Base-by-base conservation (phyloP, 2,888 invertebrate genomes). In the Lepetodrilus schrolli region DNA sequence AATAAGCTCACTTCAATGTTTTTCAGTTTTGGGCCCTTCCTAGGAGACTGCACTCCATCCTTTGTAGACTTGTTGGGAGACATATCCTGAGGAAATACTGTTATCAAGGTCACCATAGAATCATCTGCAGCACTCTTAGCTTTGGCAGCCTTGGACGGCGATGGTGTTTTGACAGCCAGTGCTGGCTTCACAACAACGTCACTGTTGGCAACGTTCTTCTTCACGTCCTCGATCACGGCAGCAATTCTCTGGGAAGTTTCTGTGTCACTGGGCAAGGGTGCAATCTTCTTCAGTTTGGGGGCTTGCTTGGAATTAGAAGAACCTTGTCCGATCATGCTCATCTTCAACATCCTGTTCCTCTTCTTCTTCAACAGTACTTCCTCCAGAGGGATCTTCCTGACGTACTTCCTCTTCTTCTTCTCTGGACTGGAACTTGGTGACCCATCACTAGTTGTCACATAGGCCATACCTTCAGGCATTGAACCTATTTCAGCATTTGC, bases 401-500 rank as follows among this genome's bases (percentile, higher is more conserved):
- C 58, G 34, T 58, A 58, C 58, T 58, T 58, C n/a, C 58, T 58
- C 58, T 58, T 58, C 13, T 58, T 58, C 58, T 58, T 58, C n/a
- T 58, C 58, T n/a, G 58, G 58, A 58, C 58, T 58, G 0, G 58
- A 58, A 8, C 58, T 34, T 7, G 58, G 58, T 58, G 58, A 58
- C 7, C 58, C 58, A 13, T 58, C 58, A 58, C 58, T 58, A 17
- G 30, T 13, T 13, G 30, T 30, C n/a, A 30, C 30, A n/a, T 17
- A 48, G n/a, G 17, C 17, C 10, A 26, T 34, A 30, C 58, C 58
- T 34, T 58, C 58, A 43, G 43, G 43, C 17, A 3, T 17, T 13
- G 43, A 13, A 17, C 43, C n/a, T 17, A 10, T 43, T 43, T 43
- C 43, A 43, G 4, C 4, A 13, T 17, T 43, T 17, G 4, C 17